Evolutionary conservation across 2,888 invertebrate genomes (phyloP).

Genomic region (Chelonus formosanus): DNA sequence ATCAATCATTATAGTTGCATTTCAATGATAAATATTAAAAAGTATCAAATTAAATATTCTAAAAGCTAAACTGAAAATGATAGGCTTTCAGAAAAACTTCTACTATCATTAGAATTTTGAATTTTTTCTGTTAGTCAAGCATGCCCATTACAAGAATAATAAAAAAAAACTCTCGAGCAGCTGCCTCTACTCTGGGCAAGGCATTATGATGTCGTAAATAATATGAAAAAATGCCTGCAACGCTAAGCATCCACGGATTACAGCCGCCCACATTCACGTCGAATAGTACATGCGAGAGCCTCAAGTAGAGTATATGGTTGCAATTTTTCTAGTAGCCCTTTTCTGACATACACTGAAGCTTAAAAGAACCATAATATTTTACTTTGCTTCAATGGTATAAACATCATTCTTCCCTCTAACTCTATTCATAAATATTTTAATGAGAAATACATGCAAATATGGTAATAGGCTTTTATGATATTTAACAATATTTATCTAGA

Average conservation of each 20-base stretch:
- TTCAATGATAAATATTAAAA: background rate
- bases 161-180: conserved; percentile 19
- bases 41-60: background rate
- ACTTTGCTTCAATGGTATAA: too few relatives aligned
- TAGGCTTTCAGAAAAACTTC: conserved; percentile 15
- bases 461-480: too few relatives aligned
- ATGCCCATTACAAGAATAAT: background rate
- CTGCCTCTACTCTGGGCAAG: conserved; percentile 14
- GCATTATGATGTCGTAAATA: conserved; percentile 44
- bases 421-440: too few relatives aligned
- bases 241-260: conserved; percentile 40
- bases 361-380: too few relatives aligned
- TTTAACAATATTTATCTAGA: too few relatives aligned
- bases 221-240: conserved; percentile 41
- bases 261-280: conserved; percentile 24
- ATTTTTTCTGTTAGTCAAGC: conserved; percentile 2
- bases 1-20: too few relatives aligned
- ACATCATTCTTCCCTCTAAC: too few relatives aligned
- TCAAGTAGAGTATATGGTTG: conserved; percentile 2
- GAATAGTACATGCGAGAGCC: conserved; percentile 10
- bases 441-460: too few relatives aligned
- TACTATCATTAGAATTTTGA: conserved; percentile 13
- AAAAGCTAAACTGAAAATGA: background rate
- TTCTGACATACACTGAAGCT: too few relatives aligned
- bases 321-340: conserved; percentile 1